These are phyloP conservation scores for Luperina nickerlii DNA, from an alignment of 2,888 invertebrate genomes.

Conservation along the genomic window DNA sequence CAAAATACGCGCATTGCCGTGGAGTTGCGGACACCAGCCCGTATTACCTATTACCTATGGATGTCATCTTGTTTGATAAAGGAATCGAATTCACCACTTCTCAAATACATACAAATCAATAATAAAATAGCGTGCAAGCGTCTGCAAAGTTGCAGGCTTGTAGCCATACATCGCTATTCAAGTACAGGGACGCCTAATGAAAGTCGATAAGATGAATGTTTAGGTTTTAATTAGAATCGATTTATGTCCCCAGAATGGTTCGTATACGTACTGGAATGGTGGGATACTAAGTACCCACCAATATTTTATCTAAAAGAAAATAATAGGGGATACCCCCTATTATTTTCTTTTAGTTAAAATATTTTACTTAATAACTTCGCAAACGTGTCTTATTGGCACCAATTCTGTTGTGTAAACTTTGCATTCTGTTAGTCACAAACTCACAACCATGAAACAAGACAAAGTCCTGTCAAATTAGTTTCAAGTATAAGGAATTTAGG, in stretches of 20 bases:
- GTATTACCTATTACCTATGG: too few species aligned
- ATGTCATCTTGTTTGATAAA: background rate
- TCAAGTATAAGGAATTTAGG: background rate
- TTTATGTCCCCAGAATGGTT: slow-evolving; percentile 75
- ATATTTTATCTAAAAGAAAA: background rate
- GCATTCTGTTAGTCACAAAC: background rate
- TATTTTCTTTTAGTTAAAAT: too few species aligned
- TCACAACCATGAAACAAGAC: background rate
- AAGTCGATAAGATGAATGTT: slow-evolving; percentile 84
- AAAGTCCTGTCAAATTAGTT: background rate
- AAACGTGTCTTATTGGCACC: background rate
- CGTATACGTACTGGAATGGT: slow-evolving; percentile 7
- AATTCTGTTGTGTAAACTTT: slow-evolving; percentile 6
- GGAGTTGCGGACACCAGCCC: too few species aligned
- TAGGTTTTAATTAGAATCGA: slow-evolving; percentile 82
- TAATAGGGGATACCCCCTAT: background rate
- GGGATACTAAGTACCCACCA: background rate
- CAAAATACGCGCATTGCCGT: too few species aligned
- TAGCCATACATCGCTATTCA: slow-evolving; percentile 75
- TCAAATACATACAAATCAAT: slow-evolving; percentile 21
- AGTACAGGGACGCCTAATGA: slow-evolving; percentile 81
- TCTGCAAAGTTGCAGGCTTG: slow-evolving; percentile 75
- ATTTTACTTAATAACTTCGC: background rate
- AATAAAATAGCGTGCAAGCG: slow-evolving; percentile 43
- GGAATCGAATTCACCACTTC: background rate